Conservation (phyloP, 2,113 vertebrate species). For the Phoxinus phoxinus region DNA sequence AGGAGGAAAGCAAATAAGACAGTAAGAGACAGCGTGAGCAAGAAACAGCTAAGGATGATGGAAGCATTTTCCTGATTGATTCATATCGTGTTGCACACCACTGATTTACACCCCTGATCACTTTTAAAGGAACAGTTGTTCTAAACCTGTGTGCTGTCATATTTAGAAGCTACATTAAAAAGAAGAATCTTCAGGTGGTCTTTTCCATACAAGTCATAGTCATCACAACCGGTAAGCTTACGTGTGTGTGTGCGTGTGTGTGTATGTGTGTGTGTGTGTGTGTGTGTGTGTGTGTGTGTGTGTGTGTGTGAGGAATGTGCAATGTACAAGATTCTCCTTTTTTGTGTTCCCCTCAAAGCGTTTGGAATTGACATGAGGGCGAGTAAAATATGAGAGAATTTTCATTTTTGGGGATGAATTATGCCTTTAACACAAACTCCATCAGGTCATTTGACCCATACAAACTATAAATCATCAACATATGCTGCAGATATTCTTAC, state of each 20-base stretch:
- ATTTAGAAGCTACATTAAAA: too few relatives aligned
- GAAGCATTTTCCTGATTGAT: constrained; percentile 5
- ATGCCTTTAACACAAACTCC: background rate
- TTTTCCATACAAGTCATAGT: too few relatives aligned
- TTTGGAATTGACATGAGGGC: background rate
- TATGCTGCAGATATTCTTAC: background rate
- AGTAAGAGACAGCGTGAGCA: constrained; percentile 3
- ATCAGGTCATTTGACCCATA: background rate
- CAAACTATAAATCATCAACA: background rate
- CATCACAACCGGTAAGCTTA: background rate
- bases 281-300: too few relatives aligned
- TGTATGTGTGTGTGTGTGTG: too few relatives aligned
- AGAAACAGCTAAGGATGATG: constrained; percentile 14
- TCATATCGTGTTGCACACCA: background rate
- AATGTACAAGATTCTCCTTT: too few relatives aligned
- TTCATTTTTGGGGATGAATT: background rate
- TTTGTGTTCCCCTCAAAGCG: too few relatives aligned
- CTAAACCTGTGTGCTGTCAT: background rate
- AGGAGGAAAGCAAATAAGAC: constrained; percentile 26
- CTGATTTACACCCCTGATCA: background rate
- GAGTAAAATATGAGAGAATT: background rate
- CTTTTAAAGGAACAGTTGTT: background rate
- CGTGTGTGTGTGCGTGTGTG: too few relatives aligned
- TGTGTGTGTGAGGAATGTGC: too few relatives aligned
- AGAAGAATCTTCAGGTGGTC: too few relatives aligned